phyloP scores from a whole-genome alignment of 2,113 vertebrate species.

The Neotoma lepida region DNA sequence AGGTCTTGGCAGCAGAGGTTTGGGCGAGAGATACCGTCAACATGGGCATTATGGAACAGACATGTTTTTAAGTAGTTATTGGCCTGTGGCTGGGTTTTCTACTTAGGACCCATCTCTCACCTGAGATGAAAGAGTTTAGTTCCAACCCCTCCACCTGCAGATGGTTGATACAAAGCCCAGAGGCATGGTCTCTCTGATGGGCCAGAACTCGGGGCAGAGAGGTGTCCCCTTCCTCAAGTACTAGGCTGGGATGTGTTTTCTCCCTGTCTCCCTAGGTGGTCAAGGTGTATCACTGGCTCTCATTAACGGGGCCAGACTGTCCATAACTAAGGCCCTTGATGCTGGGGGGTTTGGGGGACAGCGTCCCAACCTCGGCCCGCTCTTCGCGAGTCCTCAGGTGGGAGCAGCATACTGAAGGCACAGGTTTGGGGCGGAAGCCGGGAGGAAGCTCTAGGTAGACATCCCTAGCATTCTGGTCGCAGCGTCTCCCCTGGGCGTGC shows the following conservation, averaged over 20 bases:
- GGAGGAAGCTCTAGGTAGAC: not conserved
- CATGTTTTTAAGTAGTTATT: not conserved
- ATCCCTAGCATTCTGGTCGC: not conserved
- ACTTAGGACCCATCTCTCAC: not conserved
- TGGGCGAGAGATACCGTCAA: not conserved
- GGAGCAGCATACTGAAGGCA: not conserved
- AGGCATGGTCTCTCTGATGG: not conserved
- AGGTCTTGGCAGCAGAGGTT: not conserved
- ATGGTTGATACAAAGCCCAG: not conserved
- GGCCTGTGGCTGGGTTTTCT: slow-evolving; percentile 41
- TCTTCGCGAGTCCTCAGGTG: not conserved
- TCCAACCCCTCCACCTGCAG: not conserved
- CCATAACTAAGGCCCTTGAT: not conserved
- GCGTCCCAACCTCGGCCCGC: not conserved
- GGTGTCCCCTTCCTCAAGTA: not conserved
- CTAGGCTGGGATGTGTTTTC: not conserved
- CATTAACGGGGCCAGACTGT: not conserved
- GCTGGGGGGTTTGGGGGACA: not conserved
- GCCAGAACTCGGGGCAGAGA: not conserved
- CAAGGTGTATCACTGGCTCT: slow-evolving; percentile 7
- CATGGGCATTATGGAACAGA: slow-evolving; percentile 3
- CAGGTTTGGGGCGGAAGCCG: slow-evolving; percentile 6
- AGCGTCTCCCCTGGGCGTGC: not conserved
- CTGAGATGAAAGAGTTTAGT: not conserved
- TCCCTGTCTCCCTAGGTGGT: slow-evolving; percentile 35